Percentiles rank a stretch among this genome's conserved stretches.
Evolutionary conservation across 2,797 vertebrate species (phyloP).

Genomic region (Syngnathus rostellatus): DNA sequence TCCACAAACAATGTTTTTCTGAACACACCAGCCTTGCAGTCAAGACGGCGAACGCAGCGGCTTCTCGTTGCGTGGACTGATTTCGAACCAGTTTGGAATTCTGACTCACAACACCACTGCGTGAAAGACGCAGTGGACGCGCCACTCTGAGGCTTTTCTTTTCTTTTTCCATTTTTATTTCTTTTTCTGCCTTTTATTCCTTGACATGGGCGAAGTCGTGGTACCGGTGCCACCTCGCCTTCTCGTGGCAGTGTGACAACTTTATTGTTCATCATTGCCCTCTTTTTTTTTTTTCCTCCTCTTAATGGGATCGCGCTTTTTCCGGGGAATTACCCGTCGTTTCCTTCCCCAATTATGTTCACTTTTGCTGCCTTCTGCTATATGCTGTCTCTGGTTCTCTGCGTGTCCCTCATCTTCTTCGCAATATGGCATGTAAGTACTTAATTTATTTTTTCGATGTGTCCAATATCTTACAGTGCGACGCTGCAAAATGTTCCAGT

Average conservation of each 20-base stretch:
- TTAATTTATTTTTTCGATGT: neutral
- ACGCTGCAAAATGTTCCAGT: neutral
- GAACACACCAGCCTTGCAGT: neutral
- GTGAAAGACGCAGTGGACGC: slow-evolving; percentile 16
- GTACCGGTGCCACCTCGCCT: slow-evolving; percentile 31
- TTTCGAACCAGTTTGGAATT: slow-evolving; percentile 26
- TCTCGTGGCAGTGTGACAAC: slow-evolving; percentile 49
- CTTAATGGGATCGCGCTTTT: slow-evolving; percentile 32
- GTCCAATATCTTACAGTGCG: neutral
- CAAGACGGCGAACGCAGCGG: slow-evolving; percentile 5
- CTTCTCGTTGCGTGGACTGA: slow-evolving; percentile 10
- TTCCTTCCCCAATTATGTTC: slow-evolving; percentile 67
- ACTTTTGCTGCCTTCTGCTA: slow-evolving; percentile 80
- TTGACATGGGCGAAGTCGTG: slow-evolving; percentile 43
- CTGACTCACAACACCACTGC: slow-evolving; percentile 18
- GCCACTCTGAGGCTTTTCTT: neutral
- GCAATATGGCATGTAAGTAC: slow-evolving; percentile 79
- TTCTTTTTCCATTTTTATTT: slow-evolving; percentile 4
- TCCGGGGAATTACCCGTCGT: slow-evolving; percentile 44
- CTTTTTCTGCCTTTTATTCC: slow-evolving; percentile 45
- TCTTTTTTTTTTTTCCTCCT: slow-evolving; percentile 8
- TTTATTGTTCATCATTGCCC: slow-evolving; percentile 21
- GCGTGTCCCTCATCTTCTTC: slow-evolving; percentile 76
- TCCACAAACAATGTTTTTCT: neutral
- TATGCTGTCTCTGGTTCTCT: slow-evolving; percentile 77